Percentiles rank a stretch among this genome's conserved stretches.
phyloP scores from a whole-genome alignment of 2,113 vertebrate species.

The Anas platyrhynchos region DNA sequence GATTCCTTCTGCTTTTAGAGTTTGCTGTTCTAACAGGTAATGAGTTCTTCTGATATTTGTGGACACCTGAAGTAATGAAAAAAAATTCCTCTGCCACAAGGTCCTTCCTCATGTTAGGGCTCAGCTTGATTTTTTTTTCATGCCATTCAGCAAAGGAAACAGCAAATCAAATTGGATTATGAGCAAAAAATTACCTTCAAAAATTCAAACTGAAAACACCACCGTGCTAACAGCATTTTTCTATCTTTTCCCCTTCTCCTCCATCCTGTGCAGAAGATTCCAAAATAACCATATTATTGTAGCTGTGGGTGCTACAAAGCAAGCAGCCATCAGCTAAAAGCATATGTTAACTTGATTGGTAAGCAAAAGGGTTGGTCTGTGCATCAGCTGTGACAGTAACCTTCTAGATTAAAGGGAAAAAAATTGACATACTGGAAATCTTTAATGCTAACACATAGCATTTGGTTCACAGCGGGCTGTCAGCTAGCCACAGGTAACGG shows the following conservation, averaged over 20 bases:
- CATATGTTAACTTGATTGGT: not conserved
- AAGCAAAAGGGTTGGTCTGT: not conserved
- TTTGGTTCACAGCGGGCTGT: not conserved
- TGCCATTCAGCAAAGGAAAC: not conserved
- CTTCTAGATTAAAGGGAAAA: not conserved
- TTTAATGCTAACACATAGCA: not conserved
- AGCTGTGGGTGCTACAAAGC: not conserved
- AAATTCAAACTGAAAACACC: not conserved
- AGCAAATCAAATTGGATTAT: not conserved
- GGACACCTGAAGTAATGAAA: not conserved
- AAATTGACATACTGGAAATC: not conserved
- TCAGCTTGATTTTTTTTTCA: not conserved
- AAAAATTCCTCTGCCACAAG: not conserved
- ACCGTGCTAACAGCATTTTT: not conserved
- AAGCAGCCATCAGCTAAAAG: not conserved
- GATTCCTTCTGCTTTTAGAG: not conserved
- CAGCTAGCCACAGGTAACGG: not conserved
- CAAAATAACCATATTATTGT: not conserved
- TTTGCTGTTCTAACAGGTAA: not conserved
- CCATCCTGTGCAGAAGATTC: not conserved
- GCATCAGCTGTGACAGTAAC: not conserved
- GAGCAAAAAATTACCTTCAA: not conserved
- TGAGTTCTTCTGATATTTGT: not conserved
- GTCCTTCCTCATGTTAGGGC: not conserved
- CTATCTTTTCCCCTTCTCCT: not conserved